These are phyloP conservation scores for Drosophila miranda DNA, from an alignment of 1,140 invertebrate genomes.

Conservation along the genomic window DNA sequence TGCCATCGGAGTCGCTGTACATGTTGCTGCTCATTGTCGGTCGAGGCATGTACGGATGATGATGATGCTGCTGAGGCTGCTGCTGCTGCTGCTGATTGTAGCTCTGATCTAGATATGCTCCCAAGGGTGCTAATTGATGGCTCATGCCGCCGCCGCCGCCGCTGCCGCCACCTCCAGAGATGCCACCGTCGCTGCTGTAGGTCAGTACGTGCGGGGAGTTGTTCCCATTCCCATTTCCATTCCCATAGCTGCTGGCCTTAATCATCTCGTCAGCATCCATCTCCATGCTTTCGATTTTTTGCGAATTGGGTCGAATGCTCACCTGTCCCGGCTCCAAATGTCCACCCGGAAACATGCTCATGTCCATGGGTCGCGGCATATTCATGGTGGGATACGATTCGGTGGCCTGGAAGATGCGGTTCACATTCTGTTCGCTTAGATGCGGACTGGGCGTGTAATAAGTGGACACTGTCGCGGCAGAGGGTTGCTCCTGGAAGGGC, in stretches of 20 bases:
- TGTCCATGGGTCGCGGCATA: slow-evolving; percentile 56
- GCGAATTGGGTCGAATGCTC: slow-evolving; percentile 73
- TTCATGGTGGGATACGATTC: slow-evolving; percentile 67
- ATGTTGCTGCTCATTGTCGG: slow-evolving; percentile 60
- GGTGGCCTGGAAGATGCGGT: slow-evolving; percentile 56
- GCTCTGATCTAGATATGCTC: slow-evolving; percentile 62
- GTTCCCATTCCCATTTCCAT: slow-evolving; percentile 43
- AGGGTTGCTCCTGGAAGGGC: slow-evolving; percentile 64
- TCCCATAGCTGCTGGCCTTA: slow-evolving; percentile 50
- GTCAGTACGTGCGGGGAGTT: slow-evolving; percentile 65
- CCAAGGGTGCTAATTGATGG: slow-evolving; percentile 71
- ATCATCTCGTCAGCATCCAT: slow-evolving; percentile 60
- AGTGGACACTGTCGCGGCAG: slow-evolving; percentile 54
- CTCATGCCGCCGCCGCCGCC: slow-evolving; percentile 41
- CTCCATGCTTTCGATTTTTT: slow-evolving; percentile 81
- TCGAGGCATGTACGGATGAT: slow-evolving; percentile 45
- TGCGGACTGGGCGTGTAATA: slow-evolving; percentile 77
- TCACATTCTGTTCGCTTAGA: slow-evolving; percentile 71
- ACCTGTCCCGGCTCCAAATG: slow-evolving; percentile 60
- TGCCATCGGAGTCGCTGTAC: slow-evolving; percentile 58
- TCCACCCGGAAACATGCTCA: slow-evolving; percentile 57
- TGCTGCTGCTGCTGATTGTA: slow-evolving; percentile 37
- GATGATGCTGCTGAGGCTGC: slow-evolving; percentile 29
- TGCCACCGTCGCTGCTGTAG: slow-evolving; percentile 57
- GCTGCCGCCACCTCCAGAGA: background rate